Conservation (phyloP, 2,888 invertebrate species). For the Gymnosoma rotundatum region DNA sequence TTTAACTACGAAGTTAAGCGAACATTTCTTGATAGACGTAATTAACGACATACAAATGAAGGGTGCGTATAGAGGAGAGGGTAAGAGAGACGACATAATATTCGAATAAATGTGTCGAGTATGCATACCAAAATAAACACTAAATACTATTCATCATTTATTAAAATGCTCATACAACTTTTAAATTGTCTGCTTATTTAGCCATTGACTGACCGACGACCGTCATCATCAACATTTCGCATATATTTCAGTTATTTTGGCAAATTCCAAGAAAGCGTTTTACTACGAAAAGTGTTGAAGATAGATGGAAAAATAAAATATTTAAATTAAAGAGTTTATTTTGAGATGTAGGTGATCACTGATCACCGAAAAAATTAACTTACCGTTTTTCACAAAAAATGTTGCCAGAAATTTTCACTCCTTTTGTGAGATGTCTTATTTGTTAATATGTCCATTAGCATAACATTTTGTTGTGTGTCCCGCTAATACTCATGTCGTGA, state of each 20-base stretch:
- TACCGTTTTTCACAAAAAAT: slow-evolving; percentile 17
- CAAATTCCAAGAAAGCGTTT: slow-evolving; percentile 80
- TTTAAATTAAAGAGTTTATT: slow-evolving; percentile 27
- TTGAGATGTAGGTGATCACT: slow-evolving; percentile 41
- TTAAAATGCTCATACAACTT: slow-evolving; percentile 2
- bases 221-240: slow-evolving; percentile 49
- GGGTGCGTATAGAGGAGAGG: slow-evolving; percentile 2
- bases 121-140: slow-evolving; percentile 64
- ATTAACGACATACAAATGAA: slow-evolving; percentile 33
- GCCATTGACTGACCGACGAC: slow-evolving; percentile 40
- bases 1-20: neutral
- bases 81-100: slow-evolving; percentile 7
- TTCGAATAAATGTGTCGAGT: slow-evolving; percentile 64
- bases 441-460: no score
- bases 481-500: no score
- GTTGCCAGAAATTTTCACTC: slow-evolving; percentile 29
- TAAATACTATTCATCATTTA: slow-evolving; percentile 41
- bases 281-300: slow-evolving; percentile 81
- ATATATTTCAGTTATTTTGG: slow-evolving; percentile 72
- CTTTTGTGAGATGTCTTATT: no score
- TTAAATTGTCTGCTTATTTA: slow-evolving; percentile 32
- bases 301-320: slow-evolving; percentile 38
- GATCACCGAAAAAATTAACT: slow-evolving; percentile 29
- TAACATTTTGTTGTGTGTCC: no score
- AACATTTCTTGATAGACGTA: slow-evolving; percentile 21